Evolutionary conservation across 2,888 invertebrate species (phyloP).

Genomic region (Diogma glabrata): DNA sequence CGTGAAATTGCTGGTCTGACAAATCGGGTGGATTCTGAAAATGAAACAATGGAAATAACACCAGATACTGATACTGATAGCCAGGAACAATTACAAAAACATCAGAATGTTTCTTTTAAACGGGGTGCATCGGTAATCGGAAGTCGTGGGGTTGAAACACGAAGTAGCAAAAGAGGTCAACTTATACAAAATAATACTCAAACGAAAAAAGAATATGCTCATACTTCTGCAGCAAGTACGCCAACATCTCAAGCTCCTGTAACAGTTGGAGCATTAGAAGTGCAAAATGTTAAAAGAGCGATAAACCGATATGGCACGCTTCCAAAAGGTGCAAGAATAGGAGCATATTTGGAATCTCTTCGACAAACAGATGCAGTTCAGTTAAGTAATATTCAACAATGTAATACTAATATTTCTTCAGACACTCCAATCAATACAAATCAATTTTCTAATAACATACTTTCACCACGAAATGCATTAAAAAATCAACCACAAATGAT

Average conservation of each 20-base stretch:
- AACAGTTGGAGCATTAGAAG: conserved; percentile 86
- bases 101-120: conserved; percentile 43
- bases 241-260: conserved; percentile 38
- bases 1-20: conserved; percentile 33
- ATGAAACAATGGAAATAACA: conserved; percentile 55
- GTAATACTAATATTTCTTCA: conserved; percentile 17
- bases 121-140: conserved; percentile 47
- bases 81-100: conserved; percentile 37
- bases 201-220: conserved; percentile 4
- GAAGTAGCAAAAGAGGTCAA: conserved; percentile 50
- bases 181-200: conserved; percentile 40
- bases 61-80: conserved; percentile 58
- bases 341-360: conserved; percentile 89
- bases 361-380: conserved; percentile 55
- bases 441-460: conserved; percentile 24
- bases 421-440: conserved; percentile 20
- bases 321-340: conserved; percentile 92
- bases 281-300: conserved; percentile 88
- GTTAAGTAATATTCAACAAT: not conserved
- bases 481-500: conserved; percentile 73
- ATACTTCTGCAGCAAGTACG: conserved; percentile 19
- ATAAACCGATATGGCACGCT: conserved; percentile 93
- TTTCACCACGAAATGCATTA: conserved; percentile 42
- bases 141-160: conserved; percentile 45
- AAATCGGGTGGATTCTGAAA: conserved; percentile 51